phyloP scores from a whole-genome alignment of 2,888 invertebrate genomes.

The Noctua pronuba region DNA sequence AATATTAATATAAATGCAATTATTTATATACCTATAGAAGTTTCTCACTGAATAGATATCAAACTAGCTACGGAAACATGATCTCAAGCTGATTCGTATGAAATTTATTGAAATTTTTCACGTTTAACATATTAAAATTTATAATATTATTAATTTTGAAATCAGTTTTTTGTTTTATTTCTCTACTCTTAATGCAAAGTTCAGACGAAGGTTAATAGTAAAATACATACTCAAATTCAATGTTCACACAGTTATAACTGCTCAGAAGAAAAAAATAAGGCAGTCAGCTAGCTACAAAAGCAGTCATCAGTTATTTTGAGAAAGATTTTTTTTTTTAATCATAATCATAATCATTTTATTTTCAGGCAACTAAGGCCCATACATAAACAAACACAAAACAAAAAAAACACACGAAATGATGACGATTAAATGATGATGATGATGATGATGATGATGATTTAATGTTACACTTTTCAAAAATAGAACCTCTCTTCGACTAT shows the following conservation, averaged over 20 bases:
- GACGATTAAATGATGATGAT: too few relatives aligned
- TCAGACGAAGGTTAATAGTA: neutral
- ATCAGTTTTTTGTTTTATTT: constrained; percentile 68
- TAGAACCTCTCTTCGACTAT: neutral
- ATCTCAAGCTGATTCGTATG: constrained; percentile 71
- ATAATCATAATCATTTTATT: too few relatives aligned
- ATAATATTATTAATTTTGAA: constrained; percentile 77
- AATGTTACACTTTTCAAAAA: neutral
- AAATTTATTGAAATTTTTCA: constrained; percentile 79
- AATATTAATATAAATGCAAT: constrained; percentile 35
- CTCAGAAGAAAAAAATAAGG: neutral
- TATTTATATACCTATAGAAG: constrained; percentile 35
- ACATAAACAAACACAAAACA: too few relatives aligned
- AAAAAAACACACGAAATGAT: too few relatives aligned
- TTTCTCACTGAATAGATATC: constrained; percentile 40
- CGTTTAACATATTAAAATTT: constrained; percentile 76
- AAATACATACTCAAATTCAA: neutral
- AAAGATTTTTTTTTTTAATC: too few relatives aligned
- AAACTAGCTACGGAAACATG: constrained; percentile 71
- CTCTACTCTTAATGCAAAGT: neutral
- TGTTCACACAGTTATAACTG: neutral
- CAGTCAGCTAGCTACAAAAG: neutral
- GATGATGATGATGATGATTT: too few relatives aligned
- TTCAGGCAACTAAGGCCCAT: too few relatives aligned
- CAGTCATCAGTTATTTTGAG: neutral